Evolutionary conservation across 2,888 invertebrate genomes (phyloP), one percentile per base, ranked within the genome.

Genomic region (Argynnis bischoffii): DNA sequence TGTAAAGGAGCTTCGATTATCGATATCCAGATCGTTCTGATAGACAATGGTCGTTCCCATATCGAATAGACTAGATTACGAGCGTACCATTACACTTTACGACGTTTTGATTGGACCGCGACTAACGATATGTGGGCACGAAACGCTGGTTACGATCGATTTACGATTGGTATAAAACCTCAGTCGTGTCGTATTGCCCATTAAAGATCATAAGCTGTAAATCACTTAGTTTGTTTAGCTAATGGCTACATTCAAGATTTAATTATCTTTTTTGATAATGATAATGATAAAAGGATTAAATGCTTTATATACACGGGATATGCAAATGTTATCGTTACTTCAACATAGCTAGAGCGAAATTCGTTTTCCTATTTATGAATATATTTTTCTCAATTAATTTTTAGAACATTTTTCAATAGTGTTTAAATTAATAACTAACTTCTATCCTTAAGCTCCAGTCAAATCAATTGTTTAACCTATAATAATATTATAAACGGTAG

Each of bases 41-140:
- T 88, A 69, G 67, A 70, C 61, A 67, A 69, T 55, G 80, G 81
- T 77, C 82, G 86, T 92, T 90, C 91, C 91, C 91, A 90, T 90
- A 90, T 89, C 90, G 85, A 84, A 81, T 59, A 79, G 79, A 80
- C 81, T 80, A 80, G 84, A 88, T 88, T 76, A 82, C 87, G 82
- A 85, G 80, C 82, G 81, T 81, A 82, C 87, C 81, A 89, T 90
- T 87, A 90, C 82, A 79, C 79, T 91, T 91, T 89, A 90, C 86
- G 87, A 87, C 82, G 78, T 78, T 92, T 87, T 87, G 90, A 91
- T 90, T 90, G 86, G 86, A 80, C 81, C 83, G 84, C 78, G 80
- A 86, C 88, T 86, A 89, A 90, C 88, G 85, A 87, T 83, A 86
- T 79, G 79, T 81, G 81, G 84, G 83, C 89, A 90, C 90, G 90